Evolutionary conservation across 2,888 invertebrate genomes (phyloP), one percentile per base, ranked within the genome.

Genomic region (Macaria liturata): DNA sequence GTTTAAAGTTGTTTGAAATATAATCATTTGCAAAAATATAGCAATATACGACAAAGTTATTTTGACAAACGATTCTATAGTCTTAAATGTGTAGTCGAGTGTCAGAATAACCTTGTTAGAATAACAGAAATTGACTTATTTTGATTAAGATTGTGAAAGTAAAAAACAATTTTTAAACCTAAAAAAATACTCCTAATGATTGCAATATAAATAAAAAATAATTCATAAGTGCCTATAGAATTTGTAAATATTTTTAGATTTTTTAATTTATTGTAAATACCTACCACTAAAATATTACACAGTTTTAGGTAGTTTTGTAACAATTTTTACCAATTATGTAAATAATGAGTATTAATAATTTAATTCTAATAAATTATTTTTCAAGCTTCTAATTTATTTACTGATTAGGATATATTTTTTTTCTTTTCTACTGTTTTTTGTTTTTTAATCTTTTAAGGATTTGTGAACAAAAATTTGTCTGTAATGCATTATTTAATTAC

Each of bases 401-500:
- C 65, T 65, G 64, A 51, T 51, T 64, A 57, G 51, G 59, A 54
- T 59, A 60, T 50, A 64, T 2, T 20, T 61, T 63, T 62, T 71
- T 66, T 59, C 31, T 56, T 58, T 34, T 68, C n/a, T 67, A 69
- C 67, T 70, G 59, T 65, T 57, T 56, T 66, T 60, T 61, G 54
- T 59, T 49, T 57, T 50, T 54, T 58, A 63, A 53, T 62, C 58
- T 49, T 57, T 50, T 54, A 57, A 63, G 53, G 53, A 57, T 51
- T 62, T 54, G 58, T 61, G 60, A 65, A 62, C 65, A 64, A 66
- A 61, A 52, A 46, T 68, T 67, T 20, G 66, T 72, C 78, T 79
- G 74, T 79, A 74, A 80, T 76, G 50, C 46, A 51, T 54, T 83
- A 86, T 87, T 88, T 88, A 86, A 86, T 78, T 72, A 76, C 32